Evolutionary conservation across 2,113 vertebrate species (phyloP), one percentile per base, ranked within the genome.

Genomic region (Tapirus terrestris): DNA sequence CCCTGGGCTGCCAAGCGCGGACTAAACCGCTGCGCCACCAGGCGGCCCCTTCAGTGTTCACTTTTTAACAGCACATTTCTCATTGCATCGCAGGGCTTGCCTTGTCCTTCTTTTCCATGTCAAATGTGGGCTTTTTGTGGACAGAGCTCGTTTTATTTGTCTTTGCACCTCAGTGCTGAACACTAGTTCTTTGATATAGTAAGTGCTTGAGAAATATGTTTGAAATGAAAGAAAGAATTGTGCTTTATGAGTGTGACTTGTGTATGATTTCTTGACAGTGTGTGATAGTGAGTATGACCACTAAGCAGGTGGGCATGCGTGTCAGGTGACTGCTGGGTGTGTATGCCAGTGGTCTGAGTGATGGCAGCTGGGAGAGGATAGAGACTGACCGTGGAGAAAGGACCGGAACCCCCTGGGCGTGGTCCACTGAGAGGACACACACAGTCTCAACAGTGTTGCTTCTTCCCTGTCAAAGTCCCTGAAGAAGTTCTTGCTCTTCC

Each of bases 201-300:
- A 58, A 94, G 56, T 58, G 36, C 61, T 95, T 79, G 79, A 94
- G 87, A 45, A 81, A 58, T 68, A 33, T 79, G 43, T 81, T 81
- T 76, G 86, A 87, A 76, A 80, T 6, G 3, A 60, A 80, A 68
- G 68, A 61, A 61, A 72, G 45, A 23, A 33, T 13, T 60, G 20
- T 81, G 63, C 21, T 82, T 77, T 81, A 8, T 48, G 77, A 91
- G 8, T 80, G 53, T 96, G 77, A 39, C 33, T 61, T 45, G 23
- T n/a, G 0, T 60, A 39, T 61, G 61, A 65, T 60, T 88, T 94
- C 61, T 67, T 27, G 27, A 87, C 29, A 85, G 23, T 33, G 5
- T 10, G 17, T 82, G 84, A 45, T 18, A 17, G 9, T 58, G 76
- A 43, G 51, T 45, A 2, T 86, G 92, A 53, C 39, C 17, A 5